phyloP scores from a whole-genome alignment of 2,797 vertebrate genomes.

The Rhinogobio ventralis region DNA sequence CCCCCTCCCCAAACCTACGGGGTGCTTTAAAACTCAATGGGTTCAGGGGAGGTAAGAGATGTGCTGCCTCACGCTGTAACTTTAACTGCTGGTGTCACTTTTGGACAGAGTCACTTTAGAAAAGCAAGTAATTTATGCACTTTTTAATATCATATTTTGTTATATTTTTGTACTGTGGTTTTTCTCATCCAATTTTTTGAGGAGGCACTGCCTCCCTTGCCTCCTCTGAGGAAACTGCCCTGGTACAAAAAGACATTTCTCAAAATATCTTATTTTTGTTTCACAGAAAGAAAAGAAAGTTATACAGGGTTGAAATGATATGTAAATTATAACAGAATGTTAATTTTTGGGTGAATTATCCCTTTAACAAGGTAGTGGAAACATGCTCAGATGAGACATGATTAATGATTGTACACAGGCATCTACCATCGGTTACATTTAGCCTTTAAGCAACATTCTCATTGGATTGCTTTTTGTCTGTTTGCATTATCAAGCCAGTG shows the following conservation, averaged over 20 bases:
- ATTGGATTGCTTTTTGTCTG: background rate
- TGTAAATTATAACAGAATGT: background rate
- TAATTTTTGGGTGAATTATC: background rate
- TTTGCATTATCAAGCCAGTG: background rate
- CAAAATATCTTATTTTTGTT: background rate
- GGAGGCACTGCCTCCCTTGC: too few relatives aligned
- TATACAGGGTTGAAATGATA: too few relatives aligned
- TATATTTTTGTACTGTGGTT: background rate
- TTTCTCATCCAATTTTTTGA: too few relatives aligned
- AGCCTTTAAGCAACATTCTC: background rate
- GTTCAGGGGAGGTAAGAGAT: background rate
- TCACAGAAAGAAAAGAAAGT: too few relatives aligned
- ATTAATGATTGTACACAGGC: background rate
- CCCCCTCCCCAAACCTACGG: background rate
- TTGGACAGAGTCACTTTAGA: background rate
- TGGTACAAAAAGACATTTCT: too few relatives aligned
- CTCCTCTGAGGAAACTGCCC: too few relatives aligned
- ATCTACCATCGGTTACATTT: background rate
- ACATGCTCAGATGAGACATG: background rate
- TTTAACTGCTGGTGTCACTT: background rate
- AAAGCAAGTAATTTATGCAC: background rate
- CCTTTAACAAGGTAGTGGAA: background rate
- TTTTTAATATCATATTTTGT: background rate
- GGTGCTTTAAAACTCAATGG: background rate
- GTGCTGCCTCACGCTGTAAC: background rate